Base-by-base conservation (phyloP, 2,113 vertebrate genomes). In the Callithrix jacchus region DNA sequence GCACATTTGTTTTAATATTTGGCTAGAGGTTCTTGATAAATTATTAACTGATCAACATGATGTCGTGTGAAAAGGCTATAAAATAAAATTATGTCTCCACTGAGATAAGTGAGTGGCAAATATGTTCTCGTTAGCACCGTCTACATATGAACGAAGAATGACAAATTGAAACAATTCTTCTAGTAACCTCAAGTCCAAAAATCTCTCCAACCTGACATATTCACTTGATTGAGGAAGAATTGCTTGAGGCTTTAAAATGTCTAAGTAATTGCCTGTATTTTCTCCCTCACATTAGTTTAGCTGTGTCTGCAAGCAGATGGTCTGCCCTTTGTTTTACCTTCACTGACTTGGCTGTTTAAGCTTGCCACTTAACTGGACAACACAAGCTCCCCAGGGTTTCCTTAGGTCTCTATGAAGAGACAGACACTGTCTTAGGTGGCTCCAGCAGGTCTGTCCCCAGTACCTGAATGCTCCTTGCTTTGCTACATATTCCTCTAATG, bases 1-100 rank as follows among this genome's bases (percentile, higher is more conserved):
- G 21, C 76, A 82, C 95, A 82, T 97, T 97, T 95, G 74, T 91
- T 97, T 95, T 84, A 91, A 47, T 95, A 92, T 93, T 91, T 97
- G 71, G 83, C 91, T 94, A 70, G 89, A 91, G 47, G 80, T 97
- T 93, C 93, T 92, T 93, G 87, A 85, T 97, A 94, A 97, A 97
- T 97, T 97, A 95, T 94, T 94, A 96, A 94, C 94, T 89, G 91
- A 90, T 91, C 94, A 94, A 92, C 84, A 94, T 81, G 89, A 93
- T 94, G 92, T 74, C 0, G 0, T 40, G 40, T 88, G 81, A 92
- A 87, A 96, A 20, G 64, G 66, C 94, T 64, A 86, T 96, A 95
- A 97, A 97, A 71, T 37, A 97, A 94, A 96, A 96, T 86, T 82
- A 95, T 95, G 83, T 94, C 77, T 95, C 95, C 83, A 70, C 81